A percentile compares a stretch with the other conserved stretches of the same genome.
Evolutionary conservation across 2,888 invertebrate genomes (phyloP).

Genomic region (Drosophila merina): DNA sequence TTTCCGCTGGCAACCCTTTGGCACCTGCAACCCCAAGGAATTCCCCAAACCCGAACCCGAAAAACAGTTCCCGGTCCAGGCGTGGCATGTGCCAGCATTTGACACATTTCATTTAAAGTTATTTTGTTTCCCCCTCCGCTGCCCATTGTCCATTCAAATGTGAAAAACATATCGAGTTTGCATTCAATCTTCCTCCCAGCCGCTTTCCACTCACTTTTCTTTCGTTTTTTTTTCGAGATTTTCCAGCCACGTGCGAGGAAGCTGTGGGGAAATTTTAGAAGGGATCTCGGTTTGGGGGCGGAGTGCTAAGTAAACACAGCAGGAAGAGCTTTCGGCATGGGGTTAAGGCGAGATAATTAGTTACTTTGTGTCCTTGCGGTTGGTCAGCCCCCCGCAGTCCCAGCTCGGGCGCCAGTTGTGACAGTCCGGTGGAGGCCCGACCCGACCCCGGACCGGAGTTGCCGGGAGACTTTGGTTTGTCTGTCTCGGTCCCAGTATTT

Average conservation of each 20-base stretch:
- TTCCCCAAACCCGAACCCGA: not conserved
- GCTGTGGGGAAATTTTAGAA: slow-evolving; percentile 14
- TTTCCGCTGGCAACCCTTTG: slow-evolving; percentile 13
- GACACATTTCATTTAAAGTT: slow-evolving; percentile 71
- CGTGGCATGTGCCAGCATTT: slow-evolving; percentile 60
- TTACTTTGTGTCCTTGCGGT: slow-evolving; percentile 74
- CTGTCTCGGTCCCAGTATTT: slow-evolving; percentile 55
- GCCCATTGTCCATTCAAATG: slow-evolving; percentile 61
- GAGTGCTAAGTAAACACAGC: slow-evolving; percentile 59
- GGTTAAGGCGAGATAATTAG: slow-evolving; percentile 74
- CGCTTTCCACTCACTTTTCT: slow-evolving; percentile 22
- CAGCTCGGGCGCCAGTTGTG: slow-evolving; percentile 18
- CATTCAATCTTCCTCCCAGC: slow-evolving; percentile 46
- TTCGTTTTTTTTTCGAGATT: slow-evolving; percentile 28
- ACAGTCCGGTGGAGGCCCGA: too few relatives aligned
- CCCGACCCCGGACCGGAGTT: slow-evolving; percentile 45
- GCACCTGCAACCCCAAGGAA: slow-evolving; percentile 10
- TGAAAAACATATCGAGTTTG: slow-evolving; percentile 54
- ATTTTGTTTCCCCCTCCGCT: slow-evolving; percentile 15
- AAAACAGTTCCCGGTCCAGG: slow-evolving; percentile 16
- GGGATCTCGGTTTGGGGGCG: slow-evolving; percentile 5
- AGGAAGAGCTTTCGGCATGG: slow-evolving; percentile 37
- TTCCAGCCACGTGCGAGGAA: slow-evolving; percentile 43
- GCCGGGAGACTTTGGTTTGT: slow-evolving; percentile 28
- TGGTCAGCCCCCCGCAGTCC: slow-evolving; percentile 6